Base-by-base conservation (phyloP, 2,797 vertebrate genomes). In the Numenius phaeopus region DNA sequence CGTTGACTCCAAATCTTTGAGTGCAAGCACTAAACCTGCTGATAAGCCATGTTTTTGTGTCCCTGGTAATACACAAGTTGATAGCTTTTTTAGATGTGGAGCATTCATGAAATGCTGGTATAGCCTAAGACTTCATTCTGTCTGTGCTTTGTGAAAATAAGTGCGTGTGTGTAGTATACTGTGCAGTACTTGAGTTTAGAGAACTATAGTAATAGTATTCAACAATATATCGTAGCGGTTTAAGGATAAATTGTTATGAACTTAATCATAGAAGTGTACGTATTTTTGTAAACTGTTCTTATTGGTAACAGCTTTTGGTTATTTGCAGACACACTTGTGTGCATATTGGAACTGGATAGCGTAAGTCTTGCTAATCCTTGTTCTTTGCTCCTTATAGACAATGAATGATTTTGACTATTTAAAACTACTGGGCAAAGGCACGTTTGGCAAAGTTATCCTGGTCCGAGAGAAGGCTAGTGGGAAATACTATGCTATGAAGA, bases 321-420 rank as follows among this genome's bases (percentile, higher is more conserved):
- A 2, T 71, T 16, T 52, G 21, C 1, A 5, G 20, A 52, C 24
- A 65, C 6, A 22, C 40, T 76, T 22, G 5, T 64, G 50, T 89
- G 17, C 40, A 19, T 78, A n/a, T 32, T 91, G 44, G 29, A 94
- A 82, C 40, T 64, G 52, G 4, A 49, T 80, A 59, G 30, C 18
- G 0, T 67, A 61, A 71, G 24, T 72, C 83, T 89, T 87, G 32
- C 27, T 96, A 54, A 94, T 93, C 40, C 10, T 67, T 97, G 15
- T 70, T 92, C 82, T 95, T 97, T 82, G 88, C 27, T 94, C 83
- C 90, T 97, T 98, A 44, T 96, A 99, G 99, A 99, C 99, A 92
- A 99, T 99, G 99, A 99, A 99, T 97, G 99, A 99, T 98, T 99
- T 99, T 96, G 99, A 99, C 98, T 99, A 99, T 98, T 99, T 99